Percentiles rank a stretch among this genome's conserved stretches.
Conservation (phyloP, 2,888 invertebrate species). For the Aspidiotus destructor region DNA sequence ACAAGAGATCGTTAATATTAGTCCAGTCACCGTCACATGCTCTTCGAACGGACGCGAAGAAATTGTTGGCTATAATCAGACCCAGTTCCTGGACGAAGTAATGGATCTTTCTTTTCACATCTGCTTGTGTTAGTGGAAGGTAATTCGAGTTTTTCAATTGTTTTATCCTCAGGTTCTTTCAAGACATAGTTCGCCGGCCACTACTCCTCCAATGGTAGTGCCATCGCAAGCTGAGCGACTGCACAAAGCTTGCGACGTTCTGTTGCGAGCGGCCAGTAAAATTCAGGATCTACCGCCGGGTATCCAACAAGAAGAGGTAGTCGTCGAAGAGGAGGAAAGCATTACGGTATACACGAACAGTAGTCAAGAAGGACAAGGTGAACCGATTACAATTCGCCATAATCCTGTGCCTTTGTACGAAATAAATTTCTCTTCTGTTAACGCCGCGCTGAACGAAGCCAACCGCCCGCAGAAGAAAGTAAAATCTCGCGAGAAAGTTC, state of each 20-base stretch:
- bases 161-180: conserved; percentile 20
- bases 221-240: conserved; percentile 29
- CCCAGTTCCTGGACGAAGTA: conserved; percentile 32
- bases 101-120: background rate
- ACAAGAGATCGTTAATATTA: conserved; percentile 29
- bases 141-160: background rate
- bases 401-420: conserved; percentile 30
- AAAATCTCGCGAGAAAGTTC: conserved; percentile 26
- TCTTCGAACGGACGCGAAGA: conserved; percentile 31
- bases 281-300: conserved; percentile 29
- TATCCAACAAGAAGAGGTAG: conserved; percentile 25
- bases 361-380: conserved; percentile 17
- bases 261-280: conserved; percentile 29
- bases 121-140: too few relatives aligned
- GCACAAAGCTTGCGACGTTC: conserved; percentile 31
- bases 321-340: conserved; percentile 29
- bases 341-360: conserved; percentile 21
- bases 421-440: conserved; percentile 25
- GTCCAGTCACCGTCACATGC: conserved; percentile 31
- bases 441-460: conserved; percentile 18
- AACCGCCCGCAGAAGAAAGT: conserved; percentile 20
- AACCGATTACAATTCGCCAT: conserved; percentile 31
- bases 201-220: conserved; percentile 26
- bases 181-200: conserved; percentile 31
- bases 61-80: conserved; percentile 25